Conservation (phyloP, 2,888 invertebrate genomes). For the Torymus texanus region DNA sequence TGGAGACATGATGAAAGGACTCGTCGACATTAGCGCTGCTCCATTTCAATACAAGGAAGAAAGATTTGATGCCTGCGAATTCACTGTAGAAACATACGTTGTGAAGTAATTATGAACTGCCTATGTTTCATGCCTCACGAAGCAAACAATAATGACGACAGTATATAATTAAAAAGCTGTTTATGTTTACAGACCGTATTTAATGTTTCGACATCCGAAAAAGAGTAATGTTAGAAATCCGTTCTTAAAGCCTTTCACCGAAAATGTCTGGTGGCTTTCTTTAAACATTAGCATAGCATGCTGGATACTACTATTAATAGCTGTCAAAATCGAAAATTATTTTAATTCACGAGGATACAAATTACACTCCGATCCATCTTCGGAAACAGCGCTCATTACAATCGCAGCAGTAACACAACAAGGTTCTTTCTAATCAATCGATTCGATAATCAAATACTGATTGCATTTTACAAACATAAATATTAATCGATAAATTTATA, state of each 20-base stretch:
- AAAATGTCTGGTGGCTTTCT: conserved; percentile 78
- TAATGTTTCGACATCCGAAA: conserved; percentile 83
- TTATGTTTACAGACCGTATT: conserved; percentile 76
- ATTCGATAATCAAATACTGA: too few species aligned
- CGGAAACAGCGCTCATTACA: conserved; percentile 71
- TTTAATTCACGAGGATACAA: conserved; percentile 49
- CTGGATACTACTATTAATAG: conserved; percentile 60
- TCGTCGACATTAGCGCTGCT: conserved; percentile 81
- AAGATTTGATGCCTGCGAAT: conserved; percentile 77
- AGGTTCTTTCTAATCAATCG: conserved; percentile 64
- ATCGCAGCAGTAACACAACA: conserved; percentile 76
- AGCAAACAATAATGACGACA: too few species aligned
- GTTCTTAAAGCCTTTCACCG: conserved; percentile 80
- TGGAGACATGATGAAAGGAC: conserved; percentile 66
- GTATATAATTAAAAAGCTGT: too few species aligned
- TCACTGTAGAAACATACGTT: conserved; percentile 80
- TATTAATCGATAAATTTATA: too few species aligned
- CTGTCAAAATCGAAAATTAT: conserved; percentile 60
- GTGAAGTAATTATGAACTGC: conserved; percentile 75
- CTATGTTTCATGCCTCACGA: too few species aligned
- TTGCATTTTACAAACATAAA: too few species aligned
- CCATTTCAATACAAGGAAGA: conserved; percentile 81
- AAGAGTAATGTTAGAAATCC: conserved; percentile 79
- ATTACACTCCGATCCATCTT: conserved; percentile 59
- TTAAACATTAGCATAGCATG: conserved; percentile 67